phyloP scores from a whole-genome alignment of 2,113 vertebrate genomes.

The Brachirus orientalis region DNA sequence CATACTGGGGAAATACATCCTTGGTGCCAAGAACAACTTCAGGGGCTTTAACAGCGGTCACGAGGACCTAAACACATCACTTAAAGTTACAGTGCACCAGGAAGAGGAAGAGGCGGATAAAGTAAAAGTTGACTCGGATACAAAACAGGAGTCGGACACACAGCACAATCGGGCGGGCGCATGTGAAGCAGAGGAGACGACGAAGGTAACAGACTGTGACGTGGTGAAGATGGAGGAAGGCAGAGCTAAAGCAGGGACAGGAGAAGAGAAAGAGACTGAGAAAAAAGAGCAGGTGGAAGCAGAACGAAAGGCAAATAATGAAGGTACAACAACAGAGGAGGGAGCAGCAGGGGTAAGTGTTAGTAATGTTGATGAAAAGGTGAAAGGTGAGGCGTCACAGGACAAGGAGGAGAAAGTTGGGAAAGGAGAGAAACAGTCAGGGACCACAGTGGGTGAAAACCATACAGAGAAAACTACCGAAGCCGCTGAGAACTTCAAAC shows the following conservation, averaged over 20 bases:
- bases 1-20: slow-evolving; percentile 86
- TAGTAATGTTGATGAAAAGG: not conserved
- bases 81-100: slow-evolving; percentile 70
- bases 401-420: not conserved
- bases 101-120: slow-evolving; percentile 15
- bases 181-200: slow-evolving; percentile 12
- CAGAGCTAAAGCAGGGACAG: slow-evolving; percentile 22
- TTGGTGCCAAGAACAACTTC: slow-evolving; percentile 87
- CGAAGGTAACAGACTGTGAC: slow-evolving; percentile 44
- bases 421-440: not conserved
- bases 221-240: slow-evolving; percentile 74
- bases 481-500: not conserved
- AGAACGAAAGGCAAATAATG: slow-evolving; percentile 17
- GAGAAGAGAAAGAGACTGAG: slow-evolving; percentile 4
- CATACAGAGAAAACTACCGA: not conserved
- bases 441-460: not conserved
- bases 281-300: slow-evolving; percentile 20
- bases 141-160: slow-evolving; percentile 16
- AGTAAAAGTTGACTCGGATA: slow-evolving; percentile 22
- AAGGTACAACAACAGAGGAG: slow-evolving; percentile 13
- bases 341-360: not conserved
- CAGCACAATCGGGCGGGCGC: slow-evolving; percentile 8
- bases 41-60: slow-evolving; percentile 73
- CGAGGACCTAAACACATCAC: slow-evolving; percentile 40
- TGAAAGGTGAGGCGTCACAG: not conserved